A percentile compares a stretch with the other conserved stretches of the same genome.
phyloP scores from a whole-genome alignment of 2,113 vertebrate genomes.

The Labeo rohita region DNA sequence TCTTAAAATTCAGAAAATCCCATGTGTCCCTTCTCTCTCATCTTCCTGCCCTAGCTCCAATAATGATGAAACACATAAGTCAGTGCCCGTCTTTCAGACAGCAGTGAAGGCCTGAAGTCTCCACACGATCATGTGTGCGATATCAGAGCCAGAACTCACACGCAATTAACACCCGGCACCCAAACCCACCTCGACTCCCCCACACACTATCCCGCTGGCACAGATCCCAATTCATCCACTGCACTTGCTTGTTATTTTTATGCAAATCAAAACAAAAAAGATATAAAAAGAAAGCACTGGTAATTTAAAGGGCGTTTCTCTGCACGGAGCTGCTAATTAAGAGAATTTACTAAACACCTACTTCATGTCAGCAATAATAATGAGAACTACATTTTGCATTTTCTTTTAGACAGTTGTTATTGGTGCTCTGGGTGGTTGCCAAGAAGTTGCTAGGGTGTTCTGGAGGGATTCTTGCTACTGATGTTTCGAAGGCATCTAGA shows the following conservation, averaged over 20 bases:
- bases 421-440: not conserved
- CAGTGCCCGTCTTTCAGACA: conserved; percentile 3
- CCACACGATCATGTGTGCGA: conserved; percentile 54
- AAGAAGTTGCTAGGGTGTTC: not conserved
- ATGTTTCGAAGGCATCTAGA: no score
- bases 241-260: conserved; percentile 73
- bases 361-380: not conserved
- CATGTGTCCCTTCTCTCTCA: conserved; percentile 22
- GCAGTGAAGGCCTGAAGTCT: conserved; percentile 23
- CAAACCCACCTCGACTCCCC: conserved; percentile 59
- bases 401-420: not conserved
- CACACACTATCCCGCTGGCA: conserved; percentile 60
- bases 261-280: conserved; percentile 67
- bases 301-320: conserved; percentile 68
- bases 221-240: conserved; percentile 62
- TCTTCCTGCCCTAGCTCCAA: conserved; percentile 7
- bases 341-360: not conserved
- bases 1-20: conserved; percentile 16
- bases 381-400: not conserved
- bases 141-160: conserved; percentile 69
- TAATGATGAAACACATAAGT: conserved; percentile 30
- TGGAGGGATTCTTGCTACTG: not conserved
- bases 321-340: conserved; percentile 73
- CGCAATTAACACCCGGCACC: conserved; percentile 74
- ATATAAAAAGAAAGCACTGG: conserved; percentile 52